Base-by-base conservation (phyloP, 2,113 vertebrate genomes). In the Bos javanicus region DNA sequence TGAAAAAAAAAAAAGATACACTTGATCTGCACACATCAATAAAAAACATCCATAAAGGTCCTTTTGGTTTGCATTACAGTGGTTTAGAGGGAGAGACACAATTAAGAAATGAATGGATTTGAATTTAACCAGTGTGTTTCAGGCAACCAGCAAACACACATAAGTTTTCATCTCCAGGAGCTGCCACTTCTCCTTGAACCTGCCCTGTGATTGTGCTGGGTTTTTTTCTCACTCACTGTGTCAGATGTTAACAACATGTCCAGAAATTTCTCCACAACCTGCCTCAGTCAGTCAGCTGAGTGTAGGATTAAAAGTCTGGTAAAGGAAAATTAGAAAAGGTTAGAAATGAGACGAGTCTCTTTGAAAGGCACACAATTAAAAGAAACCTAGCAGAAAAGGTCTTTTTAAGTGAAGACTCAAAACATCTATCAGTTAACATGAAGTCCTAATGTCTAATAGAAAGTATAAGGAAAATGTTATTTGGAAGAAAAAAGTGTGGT, bases 191-290 rank as follows among this genome's bases (percentile, higher is more conserved):
- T 93, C 89, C 52, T 56, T 95, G 90, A 96, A 90, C n/a, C 83
- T 87, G 57, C 36, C 17, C 54, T 80, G 16, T 17, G 85, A 52
- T 23, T 54, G 83, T 14, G n/a, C 62, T 87, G 60, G 28, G 7
- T 83, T 57, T 74, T 60, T 93, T 85, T 67, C 48, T 95, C 78
- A 92, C 71, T 94, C 86, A 30, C 62, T 97, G 93, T 95, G 87
- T 98, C 97, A 97, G 95, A 98, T 96, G 97, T 97, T 98, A 97
- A 97, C 78, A 96, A 92, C 89, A 89, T 93, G 80, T 95, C 96
- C 94, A 96, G 97, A 97, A 97, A 95, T 91, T 94, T 95, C 92
- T 90, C 60, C 50, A 81, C 97, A 98, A 98, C 98, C 98, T 99
- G 98, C 64, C 43, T 90, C 96, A 87, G 95, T 96, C 97, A 91